Evolutionary conservation across 2,113 vertebrate genomes (phyloP).

Genomic region (Opisthocomus hoazin): DNA sequence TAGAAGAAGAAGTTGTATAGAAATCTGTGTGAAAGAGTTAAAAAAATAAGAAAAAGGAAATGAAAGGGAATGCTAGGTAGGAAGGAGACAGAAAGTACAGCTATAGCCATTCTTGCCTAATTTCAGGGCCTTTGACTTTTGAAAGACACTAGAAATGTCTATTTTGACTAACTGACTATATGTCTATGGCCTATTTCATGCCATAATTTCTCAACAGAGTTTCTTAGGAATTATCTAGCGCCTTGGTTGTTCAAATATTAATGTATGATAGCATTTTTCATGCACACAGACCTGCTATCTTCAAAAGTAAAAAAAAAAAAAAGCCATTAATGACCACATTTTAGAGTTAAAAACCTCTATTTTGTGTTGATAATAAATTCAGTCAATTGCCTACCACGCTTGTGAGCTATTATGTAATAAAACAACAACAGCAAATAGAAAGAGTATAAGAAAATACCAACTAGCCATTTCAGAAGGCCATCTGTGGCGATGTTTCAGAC

Average conservation of each 20-base stretch:
- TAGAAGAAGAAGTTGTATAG: not conserved
- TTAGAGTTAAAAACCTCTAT: not conserved
- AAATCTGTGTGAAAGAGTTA: not conserved
- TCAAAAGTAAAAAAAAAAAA: not conserved
- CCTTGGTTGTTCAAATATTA: not conserved
- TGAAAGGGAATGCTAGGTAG: fast-evolving
- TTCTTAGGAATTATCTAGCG: not conserved
- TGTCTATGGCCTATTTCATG: not conserved
- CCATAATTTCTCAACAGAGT: not conserved
- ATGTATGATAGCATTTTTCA: not conserved
- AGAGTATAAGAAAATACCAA: not conserved
- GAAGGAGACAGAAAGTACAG: not conserved
- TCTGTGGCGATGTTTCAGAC: not conserved
- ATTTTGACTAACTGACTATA: too few species aligned
- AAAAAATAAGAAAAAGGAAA: not conserved
- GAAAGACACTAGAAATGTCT: not conserved
- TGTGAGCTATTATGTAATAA: not conserved
- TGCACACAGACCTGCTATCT: not conserved
- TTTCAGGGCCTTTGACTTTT: not conserved
- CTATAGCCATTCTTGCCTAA: fast-evolving
- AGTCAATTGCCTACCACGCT: not conserved
- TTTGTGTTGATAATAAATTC: slow-evolving; percentile 6
- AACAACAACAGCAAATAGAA: not conserved
- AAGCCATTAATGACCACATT: not conserved
- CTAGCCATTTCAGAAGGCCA: not conserved